A percentile compares a stretch with the other conserved stretches of the same genome.
These are phyloP conservation scores for Tachysurus fulvidraco DNA, from an alignment of 2,113 vertebrate species.

Conservation along the genomic window DNA sequence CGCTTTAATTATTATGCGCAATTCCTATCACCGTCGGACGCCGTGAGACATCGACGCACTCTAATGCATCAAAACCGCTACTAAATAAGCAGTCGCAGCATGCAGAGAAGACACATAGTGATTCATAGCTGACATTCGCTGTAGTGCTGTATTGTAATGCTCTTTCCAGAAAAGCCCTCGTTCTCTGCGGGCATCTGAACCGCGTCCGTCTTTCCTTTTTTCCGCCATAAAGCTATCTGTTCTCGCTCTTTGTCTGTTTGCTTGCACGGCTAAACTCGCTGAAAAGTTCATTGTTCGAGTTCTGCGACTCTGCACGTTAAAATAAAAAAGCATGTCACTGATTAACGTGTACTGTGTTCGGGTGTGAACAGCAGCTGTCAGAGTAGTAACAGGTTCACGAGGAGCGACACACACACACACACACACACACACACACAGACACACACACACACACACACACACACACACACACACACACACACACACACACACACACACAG, in stretches of 20 bases:
- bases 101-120: neutral
- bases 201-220: neutral
- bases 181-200: slow-evolving; percentile 27
- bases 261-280: neutral
- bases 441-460: neutral
- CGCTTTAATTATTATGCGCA: slow-evolving; percentile 26
- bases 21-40: slow-evolving; percentile 8
- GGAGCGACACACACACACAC: slow-evolving; percentile 14
- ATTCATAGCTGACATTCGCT: slow-evolving; percentile 32
- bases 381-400: slow-evolving; percentile 41
- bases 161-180: slow-evolving; percentile 1
- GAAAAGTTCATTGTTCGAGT: neutral
- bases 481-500: too few species aligned
- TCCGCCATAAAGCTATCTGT: neutral
- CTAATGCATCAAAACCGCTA: slow-evolving; percentile 3
- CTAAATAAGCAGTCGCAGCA: slow-evolving; percentile 15
- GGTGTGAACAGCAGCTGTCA: slow-evolving; percentile 54
- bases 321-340: neutral
- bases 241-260: neutral
- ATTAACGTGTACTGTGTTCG: neutral
- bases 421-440: neutral
- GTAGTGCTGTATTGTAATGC: slow-evolving; percentile 9
- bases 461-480: too few species aligned
- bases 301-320: neutral
- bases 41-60: neutral